phyloP scores from a whole-genome alignment of 2,888 invertebrate genomes.

The Rosalia funebris region DNA sequence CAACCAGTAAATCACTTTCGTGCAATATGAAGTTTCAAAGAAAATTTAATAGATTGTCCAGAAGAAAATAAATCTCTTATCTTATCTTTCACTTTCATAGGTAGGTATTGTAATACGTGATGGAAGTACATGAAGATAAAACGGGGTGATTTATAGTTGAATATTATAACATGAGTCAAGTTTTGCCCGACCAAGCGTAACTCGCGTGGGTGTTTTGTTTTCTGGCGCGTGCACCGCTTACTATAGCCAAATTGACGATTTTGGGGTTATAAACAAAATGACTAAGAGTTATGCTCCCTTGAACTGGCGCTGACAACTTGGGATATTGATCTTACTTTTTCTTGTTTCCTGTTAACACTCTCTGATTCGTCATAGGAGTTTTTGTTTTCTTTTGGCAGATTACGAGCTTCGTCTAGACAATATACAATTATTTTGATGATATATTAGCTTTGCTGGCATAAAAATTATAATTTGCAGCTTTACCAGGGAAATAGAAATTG shows the following conservation, averaged over 20 bases:
- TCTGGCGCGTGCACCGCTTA: slow-evolving; percentile 14
- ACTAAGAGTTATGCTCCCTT: slow-evolving; percentile 8
- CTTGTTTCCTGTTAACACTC: background rate
- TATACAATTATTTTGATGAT: background rate
- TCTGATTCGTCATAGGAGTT: slow-evolving; percentile 6
- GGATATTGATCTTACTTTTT: slow-evolving; percentile 1
- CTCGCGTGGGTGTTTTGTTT: slow-evolving; percentile 16
- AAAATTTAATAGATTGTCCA: slow-evolving; percentile 8
- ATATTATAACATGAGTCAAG: slow-evolving; percentile 7
- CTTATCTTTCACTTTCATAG: slow-evolving; percentile 9
- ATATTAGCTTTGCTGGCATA: background rate
- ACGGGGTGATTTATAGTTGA: background rate
- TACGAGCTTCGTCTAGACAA: slow-evolving; percentile 17
- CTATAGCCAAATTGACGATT: background rate
- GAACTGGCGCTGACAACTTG: background rate
- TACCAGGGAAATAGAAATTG: too few relatives aligned
- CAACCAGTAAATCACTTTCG: slow-evolving; percentile 12
- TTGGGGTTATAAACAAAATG: slow-evolving; percentile 16
- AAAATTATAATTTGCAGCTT: background rate
- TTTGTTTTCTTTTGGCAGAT: slow-evolving; percentile 5
- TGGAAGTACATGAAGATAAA: background rate
- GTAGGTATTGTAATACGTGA: slow-evolving; percentile 10
- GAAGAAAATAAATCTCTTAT: slow-evolving; percentile 7
- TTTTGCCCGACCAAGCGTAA: slow-evolving; percentile 4
- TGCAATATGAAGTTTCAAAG: slow-evolving; percentile 6